phyloP scores from a whole-genome alignment of 2,888 invertebrate genomes.

The Shargacucullia verbasci region DNA sequence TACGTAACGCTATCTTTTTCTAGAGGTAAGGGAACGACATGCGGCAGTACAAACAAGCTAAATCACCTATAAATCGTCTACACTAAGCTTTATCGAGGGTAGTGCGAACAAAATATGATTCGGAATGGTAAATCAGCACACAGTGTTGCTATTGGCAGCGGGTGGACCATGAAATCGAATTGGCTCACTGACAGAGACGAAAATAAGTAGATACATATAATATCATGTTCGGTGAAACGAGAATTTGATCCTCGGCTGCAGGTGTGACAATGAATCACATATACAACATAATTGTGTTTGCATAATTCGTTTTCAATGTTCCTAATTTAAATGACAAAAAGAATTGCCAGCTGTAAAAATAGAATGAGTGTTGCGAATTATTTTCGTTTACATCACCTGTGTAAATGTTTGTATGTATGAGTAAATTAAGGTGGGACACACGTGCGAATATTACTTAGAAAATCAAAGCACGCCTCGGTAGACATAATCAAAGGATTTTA shows the following conservation, averaged over 20 bases:
- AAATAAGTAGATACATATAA: constrained; percentile 78
- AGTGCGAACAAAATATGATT: constrained; percentile 62
- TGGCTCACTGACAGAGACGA: constrained; percentile 85
- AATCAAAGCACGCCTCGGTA: constrained; percentile 23
- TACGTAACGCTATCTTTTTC: constrained; percentile 22
- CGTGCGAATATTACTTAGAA: constrained; percentile 23
- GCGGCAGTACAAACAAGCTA: constrained; percentile 5
- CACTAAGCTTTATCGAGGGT: constrained; percentile 4
- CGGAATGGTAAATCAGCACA: constrained; percentile 64
- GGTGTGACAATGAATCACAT: constrained; percentile 68
- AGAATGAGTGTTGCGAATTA: constrained; percentile 11
- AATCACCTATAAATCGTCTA: constrained; percentile 17
- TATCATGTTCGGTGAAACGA: constrained; percentile 70
- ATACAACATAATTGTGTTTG: too few species aligned
- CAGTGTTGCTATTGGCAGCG: constrained; percentile 76
- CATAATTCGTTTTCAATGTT: constrained; percentile 27
- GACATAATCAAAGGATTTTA: constrained; percentile 25
- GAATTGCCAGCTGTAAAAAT: constrained; percentile 20
- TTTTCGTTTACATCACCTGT: constrained; percentile 21
- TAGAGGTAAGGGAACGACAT: constrained; percentile 10
- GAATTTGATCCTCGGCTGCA: constrained; percentile 65
- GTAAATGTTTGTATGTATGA: constrained; percentile 10
- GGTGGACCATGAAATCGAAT: constrained; percentile 84
- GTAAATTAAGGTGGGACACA: constrained; percentile 12
- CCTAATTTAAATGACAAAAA: constrained; percentile 39